Percentiles rank a stretch among this genome's conserved stretches.
These are phyloP conservation scores for Phaonia tiefii DNA, from an alignment of 2,888 invertebrate species.

Conservation along the genomic window DNA sequence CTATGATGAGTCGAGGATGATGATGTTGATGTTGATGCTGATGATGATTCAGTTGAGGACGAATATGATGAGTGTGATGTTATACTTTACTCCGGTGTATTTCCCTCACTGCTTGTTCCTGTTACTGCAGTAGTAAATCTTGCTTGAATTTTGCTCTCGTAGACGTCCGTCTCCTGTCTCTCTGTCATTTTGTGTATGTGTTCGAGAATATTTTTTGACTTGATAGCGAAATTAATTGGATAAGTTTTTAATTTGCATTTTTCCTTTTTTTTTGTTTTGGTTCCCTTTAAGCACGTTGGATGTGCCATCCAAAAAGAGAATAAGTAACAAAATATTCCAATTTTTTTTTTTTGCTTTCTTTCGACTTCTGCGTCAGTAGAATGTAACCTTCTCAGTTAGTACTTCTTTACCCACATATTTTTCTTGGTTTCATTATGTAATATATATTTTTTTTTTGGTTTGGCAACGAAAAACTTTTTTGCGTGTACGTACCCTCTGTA, in stretches of 20 bases:
- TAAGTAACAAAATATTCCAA: constrained; percentile 33
- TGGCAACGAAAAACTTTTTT: constrained; percentile 11
- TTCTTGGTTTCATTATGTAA: constrained; percentile 29
- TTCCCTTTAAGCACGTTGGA: neutral
- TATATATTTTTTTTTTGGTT: constrained; percentile 18
- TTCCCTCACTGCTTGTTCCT: neutral
- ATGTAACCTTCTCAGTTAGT: constrained; percentile 29
- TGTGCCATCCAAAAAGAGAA: constrained; percentile 5
- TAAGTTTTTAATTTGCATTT: constrained; percentile 68
- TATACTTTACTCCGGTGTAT: neutral
- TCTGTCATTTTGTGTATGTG: neutral
- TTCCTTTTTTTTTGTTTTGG: constrained; percentile 44
- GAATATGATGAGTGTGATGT: too few relatives aligned
- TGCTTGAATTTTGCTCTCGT: neutral
- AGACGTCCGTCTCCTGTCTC: neutral
- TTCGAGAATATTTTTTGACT: constrained; percentile 43
- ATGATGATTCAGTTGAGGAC: neutral
- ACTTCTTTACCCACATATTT: constrained; percentile 15
- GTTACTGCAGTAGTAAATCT: neutral
- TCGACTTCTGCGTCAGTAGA: neutral
- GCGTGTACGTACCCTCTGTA: neutral
- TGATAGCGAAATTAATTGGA: constrained; percentile 68
- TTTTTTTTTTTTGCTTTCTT: constrained; percentile 10
- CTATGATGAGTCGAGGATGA: constrained; percentile 8
- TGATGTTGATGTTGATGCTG: neutral